These are phyloP conservation scores for Drosophila engyochracea DNA, from an alignment of 2,888 invertebrate genomes.

Conservation along the genomic window DNA sequence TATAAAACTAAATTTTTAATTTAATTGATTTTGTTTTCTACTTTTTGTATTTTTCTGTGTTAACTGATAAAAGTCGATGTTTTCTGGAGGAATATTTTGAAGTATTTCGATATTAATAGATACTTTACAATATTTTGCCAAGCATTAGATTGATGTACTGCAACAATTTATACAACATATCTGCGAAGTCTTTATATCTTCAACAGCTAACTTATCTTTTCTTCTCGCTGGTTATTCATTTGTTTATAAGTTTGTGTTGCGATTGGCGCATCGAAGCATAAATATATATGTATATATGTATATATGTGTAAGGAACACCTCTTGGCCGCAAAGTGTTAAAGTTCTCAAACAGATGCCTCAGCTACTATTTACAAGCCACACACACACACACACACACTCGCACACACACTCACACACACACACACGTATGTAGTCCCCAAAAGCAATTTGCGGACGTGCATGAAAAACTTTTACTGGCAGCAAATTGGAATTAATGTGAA, in stretches of 20 bases:
- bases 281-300: background rate
- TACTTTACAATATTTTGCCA: background rate
- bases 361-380: slow-evolving; percentile 26
- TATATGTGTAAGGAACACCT: slow-evolving; percentile 40
- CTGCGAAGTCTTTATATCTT: background rate
- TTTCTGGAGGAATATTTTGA: background rate
- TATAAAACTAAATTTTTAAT: background rate
- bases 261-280: slow-evolving; percentile 17
- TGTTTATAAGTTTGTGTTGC: slow-evolving; percentile 5
- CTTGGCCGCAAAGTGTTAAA: slow-evolving; percentile 77
- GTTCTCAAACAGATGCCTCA: slow-evolving; percentile 53
- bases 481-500: slow-evolving; percentile 84
- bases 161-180: background rate
- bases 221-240: background rate
- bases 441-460: slow-evolving; percentile 83
- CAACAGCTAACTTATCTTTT: background rate
- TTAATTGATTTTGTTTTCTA: background rate
- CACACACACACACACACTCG: background rate
- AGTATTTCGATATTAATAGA: too few relatives aligned
- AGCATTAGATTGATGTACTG: background rate
- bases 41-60: background rate
- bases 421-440: slow-evolving; percentile 53
- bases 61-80: background rate
- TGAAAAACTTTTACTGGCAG: slow-evolving; percentile 80
- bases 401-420: slow-evolving; percentile 3